A percentile compares a stretch with the other conserved stretches of the same genome.
These are phyloP conservation scores for Atta texana DNA, from an alignment of 1,140 invertebrate species.

Conservation along the genomic window DNA sequence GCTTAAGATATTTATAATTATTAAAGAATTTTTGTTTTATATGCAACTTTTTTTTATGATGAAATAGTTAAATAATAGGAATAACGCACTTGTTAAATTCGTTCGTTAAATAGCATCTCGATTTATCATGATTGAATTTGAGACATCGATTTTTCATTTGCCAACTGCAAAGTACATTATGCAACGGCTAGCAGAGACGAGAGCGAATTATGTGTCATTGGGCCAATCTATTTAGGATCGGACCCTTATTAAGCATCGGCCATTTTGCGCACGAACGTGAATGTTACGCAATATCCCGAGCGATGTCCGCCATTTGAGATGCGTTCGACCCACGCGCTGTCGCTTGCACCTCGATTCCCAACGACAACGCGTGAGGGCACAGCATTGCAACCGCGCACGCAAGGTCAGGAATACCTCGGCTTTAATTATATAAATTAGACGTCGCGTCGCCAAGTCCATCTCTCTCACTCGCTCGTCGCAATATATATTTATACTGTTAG, in stretches of 20 bases:
- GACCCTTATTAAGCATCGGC: constrained; percentile 78
- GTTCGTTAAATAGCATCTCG: background rate
- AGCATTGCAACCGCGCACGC: constrained; percentile 73
- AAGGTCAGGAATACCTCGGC: constrained; percentile 82
- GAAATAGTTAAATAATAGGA: background rate
- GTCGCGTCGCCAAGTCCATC: constrained; percentile 25
- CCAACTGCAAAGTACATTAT: constrained; percentile 52
- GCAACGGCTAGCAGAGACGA: constrained; percentile 74
- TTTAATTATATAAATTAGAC: constrained; percentile 84
- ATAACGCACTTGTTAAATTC: background rate
- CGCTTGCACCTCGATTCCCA: constrained; percentile 54
- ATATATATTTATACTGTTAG: background rate
- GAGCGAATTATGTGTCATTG: constrained; percentile 81
- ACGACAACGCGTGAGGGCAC: constrained; percentile 42
- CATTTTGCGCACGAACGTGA: constrained; percentile 67
- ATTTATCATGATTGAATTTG: background rate
- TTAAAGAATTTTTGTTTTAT: background rate
- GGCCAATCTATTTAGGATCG: constrained; percentile 83
- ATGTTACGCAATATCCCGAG: constrained; percentile 72
- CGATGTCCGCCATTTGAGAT: constrained; percentile 72
- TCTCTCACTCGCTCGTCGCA: background rate
- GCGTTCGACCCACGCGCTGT: constrained; percentile 58
- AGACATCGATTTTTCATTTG: constrained; percentile 34
- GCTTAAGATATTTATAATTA: background rate
- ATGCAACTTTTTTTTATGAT: background rate